Evolutionary conservation across 2,888 invertebrate species (phyloP), one percentile per base, ranked within the genome.

Genomic region (Cephus pygmeus): DNA sequence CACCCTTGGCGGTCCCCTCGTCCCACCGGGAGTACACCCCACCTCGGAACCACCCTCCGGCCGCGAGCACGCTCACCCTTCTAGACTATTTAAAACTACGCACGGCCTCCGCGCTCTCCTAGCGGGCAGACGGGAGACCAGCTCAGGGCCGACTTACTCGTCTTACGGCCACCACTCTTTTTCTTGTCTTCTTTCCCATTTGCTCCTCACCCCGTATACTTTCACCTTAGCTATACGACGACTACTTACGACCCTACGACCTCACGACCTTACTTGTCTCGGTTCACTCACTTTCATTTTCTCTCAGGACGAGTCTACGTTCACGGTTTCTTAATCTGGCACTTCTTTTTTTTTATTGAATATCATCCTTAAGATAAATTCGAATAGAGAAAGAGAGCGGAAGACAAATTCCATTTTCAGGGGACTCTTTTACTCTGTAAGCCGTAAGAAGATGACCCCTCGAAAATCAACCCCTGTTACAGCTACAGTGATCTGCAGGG

Each of bases 81-180:
- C 86, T 86, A 85, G 88, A 89, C 89, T 90, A 91, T 91, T 91
- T 91, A 91, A 91, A 91, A 91, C 88, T 90, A 90, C 88, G 89
- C 90, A 88, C 87, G 87, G 79, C 78, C 83, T 82, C 75, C 78
- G 75, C 81, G 80, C 79, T 75, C 75, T 34, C 69, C 15, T 76
- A 40, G 34, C 33, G 76, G 77, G 77, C 79, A 69, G 79, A 79
- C 76, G 81, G 78, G 80, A 69, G 40, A 78, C 78, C 79, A 81
- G 82, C 80, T 82, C 83, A 84, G 83, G 86, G 83, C 83, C 86
- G 87, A 88, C 88, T 87, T 87, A 87, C 85, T 86, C 85, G 87
- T 87, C 86, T 88, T 87, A 82, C 81, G 80, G 83, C 82, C 56
- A 56, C 56, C 71, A 34, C 71, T 33, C 34, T 71, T 71, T 12